phyloP scores from a whole-genome alignment of 2,113 vertebrate species.

The Chionis minor region DNA sequence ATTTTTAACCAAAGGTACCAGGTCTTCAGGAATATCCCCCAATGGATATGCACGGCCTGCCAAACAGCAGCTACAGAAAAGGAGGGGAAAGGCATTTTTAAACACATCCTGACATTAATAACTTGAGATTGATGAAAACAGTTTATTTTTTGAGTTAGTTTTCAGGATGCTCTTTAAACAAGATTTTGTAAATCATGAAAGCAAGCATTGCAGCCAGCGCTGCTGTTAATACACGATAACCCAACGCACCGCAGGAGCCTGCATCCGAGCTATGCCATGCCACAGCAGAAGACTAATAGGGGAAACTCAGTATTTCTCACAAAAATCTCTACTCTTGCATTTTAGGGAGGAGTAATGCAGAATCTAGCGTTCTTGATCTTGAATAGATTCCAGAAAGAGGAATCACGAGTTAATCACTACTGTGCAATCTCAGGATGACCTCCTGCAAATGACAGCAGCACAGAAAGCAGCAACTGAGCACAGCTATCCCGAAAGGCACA shows the following conservation, averaged over 20 bases:
- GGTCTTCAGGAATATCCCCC: conserved; percentile 93
- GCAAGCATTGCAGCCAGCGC: neutral
- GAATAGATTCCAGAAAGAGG: neutral
- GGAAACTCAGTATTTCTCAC: neutral
- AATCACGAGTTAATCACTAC: neutral
- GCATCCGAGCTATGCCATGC: neutral
- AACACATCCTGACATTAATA: neutral
- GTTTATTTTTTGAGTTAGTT: neutral
- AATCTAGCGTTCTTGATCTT: neutral
- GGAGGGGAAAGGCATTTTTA: neutral
- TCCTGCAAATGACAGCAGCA: neutral
- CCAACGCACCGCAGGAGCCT: neutral
- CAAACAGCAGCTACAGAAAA: conserved; percentile 81
- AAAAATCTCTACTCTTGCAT: neutral
- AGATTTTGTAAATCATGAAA: neutral
- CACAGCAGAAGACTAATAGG: neutral
- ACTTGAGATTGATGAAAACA: neutral
- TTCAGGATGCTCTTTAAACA: neutral
- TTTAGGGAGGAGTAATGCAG: neutral
- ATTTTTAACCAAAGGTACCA: conserved; percentile 94
- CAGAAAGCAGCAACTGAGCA: neutral
- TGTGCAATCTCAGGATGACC: neutral
- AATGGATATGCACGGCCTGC: conserved; percentile 94
- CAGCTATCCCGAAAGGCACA: neutral
- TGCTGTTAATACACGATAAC: neutral